A percentile compares a stretch with the other conserved stretches of the same genome.
Conservation (phyloP, 2,888 invertebrate species). For the Kuschelorhynchus macadamiae region DNA sequence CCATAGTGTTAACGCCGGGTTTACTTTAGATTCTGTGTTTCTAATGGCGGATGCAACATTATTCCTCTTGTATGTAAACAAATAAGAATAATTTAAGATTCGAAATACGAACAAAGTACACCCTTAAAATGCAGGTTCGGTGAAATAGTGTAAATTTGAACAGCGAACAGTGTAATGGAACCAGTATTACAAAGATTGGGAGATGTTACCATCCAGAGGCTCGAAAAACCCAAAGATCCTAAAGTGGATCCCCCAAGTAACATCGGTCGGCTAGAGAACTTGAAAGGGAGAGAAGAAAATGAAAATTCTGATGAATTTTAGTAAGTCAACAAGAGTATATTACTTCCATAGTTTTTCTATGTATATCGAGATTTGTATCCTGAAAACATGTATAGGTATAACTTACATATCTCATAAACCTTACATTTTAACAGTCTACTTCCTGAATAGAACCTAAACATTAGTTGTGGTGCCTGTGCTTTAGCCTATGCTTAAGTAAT, state of each 20-base stretch:
- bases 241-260: conserved; percentile 54
- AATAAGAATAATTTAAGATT: conserved; percentile 13
- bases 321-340: conserved; percentile 20
- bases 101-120: background rate
- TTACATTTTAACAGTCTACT: too few relatives aligned
- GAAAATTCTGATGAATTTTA: conserved; percentile 37
- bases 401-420: too few relatives aligned
- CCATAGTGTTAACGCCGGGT: conserved; percentile 16
- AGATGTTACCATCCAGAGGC: conserved; percentile 74
- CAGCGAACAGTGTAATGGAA: conserved; percentile 65
- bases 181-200: conserved; percentile 73
- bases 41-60: conserved; percentile 36
- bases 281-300: conserved; percentile 54
- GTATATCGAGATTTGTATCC: too few relatives aligned
- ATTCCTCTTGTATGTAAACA: conserved; percentile 41
- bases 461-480: too few relatives aligned
- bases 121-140: conserved; percentile 10
- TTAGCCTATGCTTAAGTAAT: too few relatives aligned
- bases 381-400: too few relatives aligned
- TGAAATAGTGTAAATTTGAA: background rate
- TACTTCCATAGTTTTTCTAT: too few relatives aligned
- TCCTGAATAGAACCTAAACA: too few relatives aligned
- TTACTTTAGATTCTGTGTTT: background rate
- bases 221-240: conserved; percentile 64
- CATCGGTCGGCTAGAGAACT: conserved; percentile 52